phyloP scores from a whole-genome alignment of 2,888 invertebrate genomes.

The Drosophila monieri region DNA sequence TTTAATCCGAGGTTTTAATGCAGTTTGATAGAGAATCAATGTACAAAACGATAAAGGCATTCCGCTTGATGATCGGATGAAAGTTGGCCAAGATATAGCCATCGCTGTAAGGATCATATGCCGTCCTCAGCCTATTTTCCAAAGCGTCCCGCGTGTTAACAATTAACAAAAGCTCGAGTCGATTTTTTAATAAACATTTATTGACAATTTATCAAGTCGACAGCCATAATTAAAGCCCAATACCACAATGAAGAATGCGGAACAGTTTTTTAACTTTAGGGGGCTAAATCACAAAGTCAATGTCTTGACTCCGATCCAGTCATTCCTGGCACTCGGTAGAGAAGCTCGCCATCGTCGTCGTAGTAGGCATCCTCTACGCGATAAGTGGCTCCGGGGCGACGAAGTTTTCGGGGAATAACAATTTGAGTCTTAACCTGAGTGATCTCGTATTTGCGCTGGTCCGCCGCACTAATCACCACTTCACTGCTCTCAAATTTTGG shows the following conservation, averaged over 20 bases:
- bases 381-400: slow-evolving; percentile 88
- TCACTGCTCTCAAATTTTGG: slow-evolving; percentile 79
- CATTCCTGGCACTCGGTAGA: slow-evolving; percentile 91
- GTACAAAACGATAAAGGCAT: too few species aligned
- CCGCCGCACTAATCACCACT: slow-evolving; percentile 77
- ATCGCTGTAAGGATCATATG: not conserved
- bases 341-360: slow-evolving; percentile 91
- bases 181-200: too few species aligned
- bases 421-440: slow-evolving; percentile 85
- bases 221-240: too few species aligned
- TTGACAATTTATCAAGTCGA: too few species aligned
- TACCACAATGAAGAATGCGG: too few species aligned
- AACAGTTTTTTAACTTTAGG: not conserved
- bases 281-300: not conserved
- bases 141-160: too few species aligned
- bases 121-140: too few species aligned
- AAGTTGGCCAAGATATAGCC: too few species aligned
- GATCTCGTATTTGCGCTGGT: slow-evolving; percentile 78
- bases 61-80: too few species aligned
- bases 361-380: slow-evolving; percentile 92
- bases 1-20: too few species aligned
- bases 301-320: slow-evolving; percentile 52
- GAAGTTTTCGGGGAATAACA: slow-evolving; percentile 88
- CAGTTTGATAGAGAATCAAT: too few species aligned
- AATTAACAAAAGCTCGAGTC: too few species aligned